phyloP scores from a whole-genome alignment of 2,888 invertebrate species.

The Eudemis profundana region DNA sequence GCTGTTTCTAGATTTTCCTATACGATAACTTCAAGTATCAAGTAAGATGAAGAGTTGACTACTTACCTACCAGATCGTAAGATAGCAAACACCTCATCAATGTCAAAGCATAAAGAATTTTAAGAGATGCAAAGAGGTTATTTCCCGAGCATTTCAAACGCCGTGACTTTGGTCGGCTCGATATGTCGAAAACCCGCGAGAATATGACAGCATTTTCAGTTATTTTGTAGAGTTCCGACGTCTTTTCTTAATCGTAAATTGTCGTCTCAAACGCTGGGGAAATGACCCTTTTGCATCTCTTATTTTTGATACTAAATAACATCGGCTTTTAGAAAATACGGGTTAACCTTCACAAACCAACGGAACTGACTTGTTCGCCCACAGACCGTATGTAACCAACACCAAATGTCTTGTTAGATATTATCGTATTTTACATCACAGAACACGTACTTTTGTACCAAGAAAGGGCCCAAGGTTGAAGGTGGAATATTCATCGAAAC shows the following conservation, averaged over 20 bases:
- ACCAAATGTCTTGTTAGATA: conserved; percentile 1
- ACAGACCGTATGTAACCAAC: conserved; percentile 5
- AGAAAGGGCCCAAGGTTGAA: conserved; percentile 29
- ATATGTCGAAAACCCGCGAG: too few relatives aligned
- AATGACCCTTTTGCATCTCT: too few relatives aligned
- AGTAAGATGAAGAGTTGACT: neutral
- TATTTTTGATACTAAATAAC: too few relatives aligned
- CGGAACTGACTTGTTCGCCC: conserved; percentile 16
- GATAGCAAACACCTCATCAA: neutral
- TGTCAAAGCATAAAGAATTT: too few relatives aligned
- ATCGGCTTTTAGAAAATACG: too few relatives aligned
- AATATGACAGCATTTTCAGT: too few relatives aligned
- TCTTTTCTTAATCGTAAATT: too few relatives aligned
- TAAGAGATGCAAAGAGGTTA: too few relatives aligned
- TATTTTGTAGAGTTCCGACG: too few relatives aligned
- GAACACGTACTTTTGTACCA: neutral
- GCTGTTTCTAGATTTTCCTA: conserved; percentile 15
- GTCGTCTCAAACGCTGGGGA: too few relatives aligned
- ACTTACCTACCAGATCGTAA: neutral
- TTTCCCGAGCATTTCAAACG: too few relatives aligned
- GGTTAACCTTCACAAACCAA: neutral
- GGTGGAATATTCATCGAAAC: conserved; percentile 23
- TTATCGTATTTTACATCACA: neutral
- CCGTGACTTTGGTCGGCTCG: too few relatives aligned
- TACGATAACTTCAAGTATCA: neutral